A percentile compares a stretch with the other conserved stretches of the same genome.
Evolutionary conservation across 2,888 invertebrate species (phyloP).

Genomic region (Petrolisthes cinctipes): DNA sequence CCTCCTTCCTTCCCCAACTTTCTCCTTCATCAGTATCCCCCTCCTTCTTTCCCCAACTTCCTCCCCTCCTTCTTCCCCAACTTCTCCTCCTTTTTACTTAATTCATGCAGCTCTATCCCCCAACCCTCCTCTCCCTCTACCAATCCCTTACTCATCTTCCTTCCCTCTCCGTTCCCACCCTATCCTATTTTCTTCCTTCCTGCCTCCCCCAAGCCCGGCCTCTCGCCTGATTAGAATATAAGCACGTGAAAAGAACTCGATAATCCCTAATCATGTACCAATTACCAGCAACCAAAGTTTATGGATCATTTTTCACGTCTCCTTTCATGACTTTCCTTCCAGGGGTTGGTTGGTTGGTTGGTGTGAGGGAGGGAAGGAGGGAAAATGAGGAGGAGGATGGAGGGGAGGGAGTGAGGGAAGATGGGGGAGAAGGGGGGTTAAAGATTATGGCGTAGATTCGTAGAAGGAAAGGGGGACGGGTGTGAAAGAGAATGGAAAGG

Average conservation of each 20-base stretch:
- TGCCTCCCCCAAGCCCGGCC: background rate
- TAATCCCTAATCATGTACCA: background rate
- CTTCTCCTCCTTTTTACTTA: background rate
- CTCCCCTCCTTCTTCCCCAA: background rate
- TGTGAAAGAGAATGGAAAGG: too few species aligned
- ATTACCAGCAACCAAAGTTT: background rate
- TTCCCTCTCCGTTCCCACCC: background rate
- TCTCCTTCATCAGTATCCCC: background rate
- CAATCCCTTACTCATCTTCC: background rate
- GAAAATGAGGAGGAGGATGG: too few species aligned
- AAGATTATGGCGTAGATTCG: too few species aligned
- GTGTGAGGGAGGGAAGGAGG: too few species aligned
- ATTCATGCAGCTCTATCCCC: background rate
- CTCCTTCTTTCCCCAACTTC: background rate
- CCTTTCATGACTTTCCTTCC: too few species aligned
- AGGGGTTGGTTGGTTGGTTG: too few species aligned
- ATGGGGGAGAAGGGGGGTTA: too few species aligned
- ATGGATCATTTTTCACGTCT: too few species aligned
- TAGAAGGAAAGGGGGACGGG: too few species aligned
- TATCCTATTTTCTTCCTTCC: background rate
- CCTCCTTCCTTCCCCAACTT: background rate
- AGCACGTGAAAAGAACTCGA: background rate
- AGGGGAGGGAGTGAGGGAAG: too few species aligned
- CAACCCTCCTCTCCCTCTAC: background rate
- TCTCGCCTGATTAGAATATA: conserved; percentile 18